These are phyloP conservation scores for Sylvicapra grimmia DNA, from an alignment of 2,113 vertebrate genomes.

Conservation along the genomic window DNA sequence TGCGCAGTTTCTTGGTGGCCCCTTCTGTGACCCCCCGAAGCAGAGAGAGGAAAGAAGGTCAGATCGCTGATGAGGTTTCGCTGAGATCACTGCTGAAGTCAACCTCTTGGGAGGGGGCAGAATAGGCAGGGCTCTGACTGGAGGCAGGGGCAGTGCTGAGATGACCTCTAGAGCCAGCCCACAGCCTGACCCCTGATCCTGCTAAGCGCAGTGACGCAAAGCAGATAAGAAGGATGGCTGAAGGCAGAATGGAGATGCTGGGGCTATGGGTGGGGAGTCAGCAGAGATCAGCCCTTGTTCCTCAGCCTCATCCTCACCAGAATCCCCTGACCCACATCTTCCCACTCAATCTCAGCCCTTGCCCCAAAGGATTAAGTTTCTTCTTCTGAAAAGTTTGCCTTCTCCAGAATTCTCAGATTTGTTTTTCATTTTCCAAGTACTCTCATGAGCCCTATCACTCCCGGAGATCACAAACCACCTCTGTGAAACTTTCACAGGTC, in stretches of 20 bases:
- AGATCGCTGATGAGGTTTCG: not conserved
- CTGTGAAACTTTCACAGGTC: not conserved
- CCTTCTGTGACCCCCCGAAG: conserved; percentile 80
- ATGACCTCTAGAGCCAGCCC: not conserved
- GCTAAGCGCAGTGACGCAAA: not conserved
- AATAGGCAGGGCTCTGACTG: not conserved
- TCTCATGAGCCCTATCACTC: not conserved
- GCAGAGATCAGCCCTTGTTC: not conserved
- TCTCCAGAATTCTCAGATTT: not conserved
- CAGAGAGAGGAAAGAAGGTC: conserved; percentile 25
- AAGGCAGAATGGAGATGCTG: not conserved
- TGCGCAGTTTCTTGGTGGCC: conserved; percentile 95
- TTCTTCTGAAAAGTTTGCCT: not conserved
- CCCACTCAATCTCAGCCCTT: not conserved
- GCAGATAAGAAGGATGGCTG: not conserved
- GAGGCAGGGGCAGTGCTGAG: not conserved
- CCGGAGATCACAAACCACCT: not conserved
- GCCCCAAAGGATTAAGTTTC: not conserved
- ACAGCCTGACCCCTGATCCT: not conserved
- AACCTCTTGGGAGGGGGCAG: not conserved
- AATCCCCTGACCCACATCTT: not conserved
- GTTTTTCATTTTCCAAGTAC: not conserved
- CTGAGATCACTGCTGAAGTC: not conserved
- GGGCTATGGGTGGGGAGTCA: too few relatives aligned
- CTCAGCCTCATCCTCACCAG: not conserved